Percentiles rank a stretch among this genome's conserved stretches.
Conservation (phyloP, 2,113 vertebrate genomes). For the Merops nubicus region DNA sequence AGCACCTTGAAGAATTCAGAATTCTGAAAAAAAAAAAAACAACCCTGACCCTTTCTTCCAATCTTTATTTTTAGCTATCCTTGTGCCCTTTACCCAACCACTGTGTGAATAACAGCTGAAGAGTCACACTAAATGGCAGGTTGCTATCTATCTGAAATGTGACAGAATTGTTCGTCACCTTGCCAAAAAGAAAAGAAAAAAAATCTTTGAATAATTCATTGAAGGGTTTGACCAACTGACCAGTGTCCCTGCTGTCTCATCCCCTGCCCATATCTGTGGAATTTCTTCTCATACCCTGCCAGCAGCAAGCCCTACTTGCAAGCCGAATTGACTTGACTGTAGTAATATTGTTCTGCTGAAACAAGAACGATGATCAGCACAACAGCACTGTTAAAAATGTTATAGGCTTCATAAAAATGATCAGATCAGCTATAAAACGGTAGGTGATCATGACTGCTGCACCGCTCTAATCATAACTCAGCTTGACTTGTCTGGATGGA, state of each 20-base stretch:
- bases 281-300: conserved; percentile 26
- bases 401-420: conserved; percentile 78
- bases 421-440: conserved; percentile 75
- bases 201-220: conserved; percentile 51
- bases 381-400: conserved; percentile 66
- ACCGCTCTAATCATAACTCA: conserved; percentile 69
- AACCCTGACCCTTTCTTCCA: neutral
- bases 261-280: neutral
- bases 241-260: neutral
- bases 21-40: neutral
- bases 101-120: neutral
- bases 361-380: conserved; percentile 65
- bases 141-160: neutral
- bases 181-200: conserved; percentile 25
- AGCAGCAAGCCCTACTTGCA: conserved; percentile 13
- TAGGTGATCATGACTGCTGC: conserved; percentile 73
- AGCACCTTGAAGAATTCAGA: neutral
- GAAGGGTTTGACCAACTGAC: neutral
- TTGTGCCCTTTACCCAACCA: neutral
- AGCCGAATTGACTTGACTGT: conserved; percentile 61
- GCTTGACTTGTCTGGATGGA: conserved; percentile 72
- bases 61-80: neutral
- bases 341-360: conserved; percentile 71
- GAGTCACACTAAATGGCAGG: conserved; percentile 41
- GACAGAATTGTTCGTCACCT: neutral